Evolutionary conservation across 2,797 vertebrate species (phyloP).

Genomic region (Clamator glandarius): DNA sequence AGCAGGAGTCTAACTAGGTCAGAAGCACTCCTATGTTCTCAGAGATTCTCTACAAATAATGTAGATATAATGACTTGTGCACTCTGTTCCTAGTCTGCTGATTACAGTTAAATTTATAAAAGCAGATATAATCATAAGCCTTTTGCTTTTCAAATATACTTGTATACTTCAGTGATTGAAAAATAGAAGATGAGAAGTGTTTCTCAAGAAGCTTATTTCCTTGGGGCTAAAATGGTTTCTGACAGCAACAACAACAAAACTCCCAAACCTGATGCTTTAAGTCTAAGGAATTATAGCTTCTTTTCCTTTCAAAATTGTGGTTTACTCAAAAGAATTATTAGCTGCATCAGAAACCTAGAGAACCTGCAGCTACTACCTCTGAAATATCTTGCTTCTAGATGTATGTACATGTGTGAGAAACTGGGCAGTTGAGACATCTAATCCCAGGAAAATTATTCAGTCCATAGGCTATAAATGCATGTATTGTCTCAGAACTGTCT

Average conservation of each 20-base stretch:
- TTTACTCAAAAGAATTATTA: neutral
- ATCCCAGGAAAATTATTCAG: neutral
- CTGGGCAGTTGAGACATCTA: neutral
- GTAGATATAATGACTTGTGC: conserved; percentile 36
- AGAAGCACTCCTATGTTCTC: conserved; percentile 49
- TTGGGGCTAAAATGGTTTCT: neutral
- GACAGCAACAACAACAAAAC: neutral
- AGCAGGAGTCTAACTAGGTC: conserved; percentile 34
- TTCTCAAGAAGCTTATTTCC: neutral
- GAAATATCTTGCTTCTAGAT: neutral
- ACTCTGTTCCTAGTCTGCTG: conserved; percentile 19
- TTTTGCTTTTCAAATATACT: neutral
- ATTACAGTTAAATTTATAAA: conserved; percentile 49
- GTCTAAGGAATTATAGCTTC: neutral
- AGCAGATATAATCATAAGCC: conserved; percentile 25
- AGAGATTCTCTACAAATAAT: conserved; percentile 20
- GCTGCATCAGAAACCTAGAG: neutral
- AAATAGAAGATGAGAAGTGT: conserved; percentile 29
- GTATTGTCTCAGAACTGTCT: neutral
- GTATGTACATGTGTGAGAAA: neutral
- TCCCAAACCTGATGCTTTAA: neutral
- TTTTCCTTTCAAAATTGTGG: neutral
- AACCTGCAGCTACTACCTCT: neutral
- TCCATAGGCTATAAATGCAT: neutral
- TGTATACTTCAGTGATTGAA: conserved; percentile 18